Evolutionary conservation across 2,797 vertebrate genomes (phyloP), one percentile per base, ranked within the genome.

Genomic region (Lepilemur septentrionalis): DNA sequence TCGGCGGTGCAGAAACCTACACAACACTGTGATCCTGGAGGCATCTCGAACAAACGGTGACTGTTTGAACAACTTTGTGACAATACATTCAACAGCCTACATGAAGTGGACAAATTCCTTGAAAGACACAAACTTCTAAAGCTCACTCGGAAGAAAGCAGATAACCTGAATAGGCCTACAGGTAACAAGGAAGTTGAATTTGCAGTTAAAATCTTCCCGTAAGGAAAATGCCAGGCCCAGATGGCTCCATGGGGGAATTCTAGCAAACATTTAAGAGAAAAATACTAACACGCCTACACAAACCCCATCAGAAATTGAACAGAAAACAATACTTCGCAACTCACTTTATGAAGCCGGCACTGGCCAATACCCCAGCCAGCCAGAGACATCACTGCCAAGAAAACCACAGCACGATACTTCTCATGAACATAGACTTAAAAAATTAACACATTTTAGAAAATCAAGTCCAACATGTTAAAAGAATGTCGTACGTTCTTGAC

Each of bases 11-110:
- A 23, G 25, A 43, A 32, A 7, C 2, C 15, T 6, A 38, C n/a
- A 20, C 15, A 30, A 13, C 20, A 23, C 52, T 4, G 7, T 6
- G 65, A 41, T 23, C 61, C 61, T 9, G 22, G 30, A 41, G 50
- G 7, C 30, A 1, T 3, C 1, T 5, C 30, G 9, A 32, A n/a
- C 41, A 75, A 30, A 13, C 4, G 1, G 46, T 25, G 48, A 18
- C 5, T 38, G 0, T 38, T 15, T 5, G 6, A 32, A 32, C n/a
- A 20, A 5, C 14, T 14, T 81, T 5, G 10, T 3, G 23, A 17
- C 32, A 2, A 2, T 4, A 14, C 48, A 14, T 13, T 10, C 65
- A 15, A 15, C 23, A 15, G 65, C 23, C 0, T 1, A 3, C 52
- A 5, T 1, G n/a, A 30, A 38, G 61, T 18, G 17, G 2, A 32